Base-by-base conservation (phyloP, 2,888 invertebrate genomes). In the Amitus sp. region DNA sequence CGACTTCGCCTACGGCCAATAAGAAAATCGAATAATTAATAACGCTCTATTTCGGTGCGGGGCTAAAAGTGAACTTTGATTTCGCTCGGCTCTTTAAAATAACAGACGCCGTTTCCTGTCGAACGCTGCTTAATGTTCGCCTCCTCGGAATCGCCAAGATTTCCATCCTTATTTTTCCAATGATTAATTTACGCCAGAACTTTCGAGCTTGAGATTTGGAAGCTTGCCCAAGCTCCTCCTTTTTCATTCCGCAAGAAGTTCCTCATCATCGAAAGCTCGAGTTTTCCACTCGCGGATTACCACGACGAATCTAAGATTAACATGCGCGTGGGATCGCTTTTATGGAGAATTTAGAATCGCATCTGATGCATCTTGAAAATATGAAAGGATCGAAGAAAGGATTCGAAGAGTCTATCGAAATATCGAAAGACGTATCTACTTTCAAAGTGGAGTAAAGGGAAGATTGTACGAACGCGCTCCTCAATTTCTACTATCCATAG, bases 21-120 rank as follows among this genome's bases (percentile, higher is more conserved):
- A 64, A 64, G 53, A 60, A 64, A 64, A 53, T 49, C 60, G 56
- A 64, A 64, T 64, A 64, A 64, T 64, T 64, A 60, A 64, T 60
- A 60, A 53, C 59, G 39, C 59, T 33, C 33, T 33, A 33, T 33
- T 33, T 33, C 33, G 5, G 10, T 33, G 12, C 10, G 9, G 28
- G 5, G 28, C 28, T 7, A 27, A 27, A 27, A 27, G n/a, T n/a
- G n/a, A n/a, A n/a, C n/a, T n/a, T n/a, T n/a, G n/a, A 23, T 23
- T 23, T 23, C 23, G 23, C 4, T 33, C 12, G 4, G 33, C 33
- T 6, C 33, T 6, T 33, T 33, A n/a, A 33, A 33, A 33, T 33
- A 33, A 5, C 28, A 27, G 28, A 27, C 28, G 28, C 9, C 28
- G 9, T 27, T 27, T 27, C 28, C 28, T 27, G 28, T 9, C 6